phyloP scores from a whole-genome alignment of 2,888 invertebrate genomes.

The Cheilosia scutellata region DNA sequence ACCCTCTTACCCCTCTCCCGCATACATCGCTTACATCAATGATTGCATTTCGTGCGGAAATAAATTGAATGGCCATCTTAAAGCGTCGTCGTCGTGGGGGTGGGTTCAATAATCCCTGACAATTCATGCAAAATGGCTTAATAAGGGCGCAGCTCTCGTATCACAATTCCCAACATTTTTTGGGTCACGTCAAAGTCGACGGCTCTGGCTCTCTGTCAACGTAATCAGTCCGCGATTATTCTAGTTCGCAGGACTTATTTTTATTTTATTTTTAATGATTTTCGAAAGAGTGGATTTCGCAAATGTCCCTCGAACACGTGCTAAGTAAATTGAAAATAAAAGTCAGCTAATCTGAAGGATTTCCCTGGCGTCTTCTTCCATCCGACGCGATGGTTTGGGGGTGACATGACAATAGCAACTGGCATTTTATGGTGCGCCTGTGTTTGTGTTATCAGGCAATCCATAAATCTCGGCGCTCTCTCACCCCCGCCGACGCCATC shows the following conservation, averaged over 20 bases:
- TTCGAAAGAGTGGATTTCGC: constrained; percentile 23
- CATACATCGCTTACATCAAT: constrained; percentile 55
- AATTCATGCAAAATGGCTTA: constrained; percentile 59
- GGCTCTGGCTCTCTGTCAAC: constrained; percentile 3
- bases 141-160: constrained; percentile 36
- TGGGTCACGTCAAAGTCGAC: constrained; percentile 27
- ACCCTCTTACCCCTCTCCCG: constrained; percentile 6
- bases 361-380: not conserved
- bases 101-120: constrained; percentile 29
- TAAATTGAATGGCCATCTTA: constrained; percentile 56
- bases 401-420: constrained; percentile 45
- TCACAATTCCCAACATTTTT: not conserved
- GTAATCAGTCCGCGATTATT: constrained; percentile 49
- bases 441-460: constrained; percentile 16
- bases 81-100: not conserved
- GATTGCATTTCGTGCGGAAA: constrained; percentile 62
- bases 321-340: constrained; percentile 56
- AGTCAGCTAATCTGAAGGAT: constrained; percentile 52
- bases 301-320: constrained; percentile 44
- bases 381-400: constrained; percentile 6
- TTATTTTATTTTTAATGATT: constrained; percentile 31
- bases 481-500: not conserved
- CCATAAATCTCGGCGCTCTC: constrained; percentile 31
- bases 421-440: constrained; percentile 31
- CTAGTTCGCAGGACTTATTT: constrained; percentile 35